Percentiles rank a stretch among this genome's conserved stretches.
phyloP scores from a whole-genome alignment of 1,140 invertebrate species.

The Brachionus calyciflorus region DNA sequence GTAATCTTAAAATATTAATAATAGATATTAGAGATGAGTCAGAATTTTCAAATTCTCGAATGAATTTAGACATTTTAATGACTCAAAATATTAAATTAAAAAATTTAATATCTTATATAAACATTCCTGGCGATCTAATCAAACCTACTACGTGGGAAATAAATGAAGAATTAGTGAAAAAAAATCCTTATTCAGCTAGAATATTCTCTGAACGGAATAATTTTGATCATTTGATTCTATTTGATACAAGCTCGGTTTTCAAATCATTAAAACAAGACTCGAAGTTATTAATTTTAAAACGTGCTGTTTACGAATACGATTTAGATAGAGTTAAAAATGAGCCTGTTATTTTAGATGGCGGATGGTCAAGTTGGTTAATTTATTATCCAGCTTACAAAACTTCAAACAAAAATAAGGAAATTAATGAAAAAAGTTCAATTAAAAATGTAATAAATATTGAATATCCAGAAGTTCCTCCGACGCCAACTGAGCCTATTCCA shows the following conservation, averaged over 20 bases:
- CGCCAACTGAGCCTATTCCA: not conserved
- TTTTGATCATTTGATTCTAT: slow-evolving; percentile 32
- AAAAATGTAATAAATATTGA: not conserved
- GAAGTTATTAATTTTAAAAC: not conserved
- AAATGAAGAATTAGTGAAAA: not conserved
- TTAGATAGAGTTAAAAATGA: slow-evolving; percentile 33
- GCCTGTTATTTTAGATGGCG: slow-evolving; percentile 31
- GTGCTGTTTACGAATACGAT: slow-evolving; percentile 1
- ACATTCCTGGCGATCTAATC: slow-evolving; percentile 10
- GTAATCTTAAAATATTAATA: not conserved
- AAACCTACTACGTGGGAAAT: slow-evolving; percentile 6
- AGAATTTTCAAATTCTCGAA: not conserved
- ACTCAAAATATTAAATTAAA: not conserved
- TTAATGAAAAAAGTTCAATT: not conserved
- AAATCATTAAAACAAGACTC: slow-evolving; percentile 14
- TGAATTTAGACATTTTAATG: slow-evolving; percentile 17
- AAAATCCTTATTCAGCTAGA: not conserved
- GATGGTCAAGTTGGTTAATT: slow-evolving; percentile 6
- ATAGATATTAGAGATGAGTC: not conserved
- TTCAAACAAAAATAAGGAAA: not conserved
- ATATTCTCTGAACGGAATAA: not conserved
- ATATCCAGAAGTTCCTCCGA: not conserved
- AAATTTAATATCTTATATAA: not conserved
- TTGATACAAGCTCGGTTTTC: not conserved
- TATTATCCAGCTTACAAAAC: slow-evolving; percentile 34